These are phyloP conservation scores for Cantharis nigra DNA, from an alignment of 2,888 invertebrate genomes.

Conservation along the genomic window DNA sequence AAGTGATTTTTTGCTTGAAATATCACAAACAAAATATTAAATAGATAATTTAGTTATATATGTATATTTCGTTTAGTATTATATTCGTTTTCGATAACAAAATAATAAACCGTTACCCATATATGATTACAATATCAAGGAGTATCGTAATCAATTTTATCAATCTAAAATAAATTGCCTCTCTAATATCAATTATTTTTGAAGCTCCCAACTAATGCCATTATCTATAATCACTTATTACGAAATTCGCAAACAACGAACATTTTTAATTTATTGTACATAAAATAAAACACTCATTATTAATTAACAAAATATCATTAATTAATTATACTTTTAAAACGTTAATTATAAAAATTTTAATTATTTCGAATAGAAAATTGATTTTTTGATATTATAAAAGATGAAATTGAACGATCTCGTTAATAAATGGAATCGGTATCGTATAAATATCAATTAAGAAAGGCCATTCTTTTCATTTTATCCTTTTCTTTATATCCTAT, in stretches of 20 bases:
- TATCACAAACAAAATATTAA: neutral
- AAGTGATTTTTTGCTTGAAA: neutral
- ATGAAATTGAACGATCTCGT: neutral
- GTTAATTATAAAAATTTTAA: neutral
- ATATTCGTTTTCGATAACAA: neutral
- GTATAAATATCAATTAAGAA: neutral
- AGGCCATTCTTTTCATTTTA: neutral
- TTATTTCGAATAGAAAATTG: neutral
- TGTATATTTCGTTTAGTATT: neutral
- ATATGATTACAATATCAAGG: neutral
- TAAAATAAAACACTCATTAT: neutral
- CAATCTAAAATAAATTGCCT: neutral
- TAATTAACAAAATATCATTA: neutral
- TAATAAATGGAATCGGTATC: neutral
- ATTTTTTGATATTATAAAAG: neutral
- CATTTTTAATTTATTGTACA: neutral
- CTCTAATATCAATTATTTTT: conserved; percentile 2
- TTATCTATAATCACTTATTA: neutral
- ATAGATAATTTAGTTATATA: neutral
- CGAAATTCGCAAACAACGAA: neutral
- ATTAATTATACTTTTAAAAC: neutral
- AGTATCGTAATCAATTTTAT: neutral
- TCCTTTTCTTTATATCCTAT: neutral
- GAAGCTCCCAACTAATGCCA: neutral
- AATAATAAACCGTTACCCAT: neutral